Conservation (phyloP, 2,888 invertebrate species). For the Dryobotodes eremita region DNA sequence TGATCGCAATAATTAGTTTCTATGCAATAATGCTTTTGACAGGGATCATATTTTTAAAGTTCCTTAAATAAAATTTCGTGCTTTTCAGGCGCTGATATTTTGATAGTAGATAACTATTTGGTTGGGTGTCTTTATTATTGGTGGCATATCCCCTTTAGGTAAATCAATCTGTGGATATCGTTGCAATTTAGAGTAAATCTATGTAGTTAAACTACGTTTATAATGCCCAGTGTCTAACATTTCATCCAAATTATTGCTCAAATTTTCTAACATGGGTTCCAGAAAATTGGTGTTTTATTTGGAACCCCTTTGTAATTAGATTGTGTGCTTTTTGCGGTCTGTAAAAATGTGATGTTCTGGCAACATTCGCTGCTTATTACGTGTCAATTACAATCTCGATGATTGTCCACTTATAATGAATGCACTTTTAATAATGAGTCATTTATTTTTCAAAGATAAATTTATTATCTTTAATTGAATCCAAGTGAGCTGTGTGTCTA, state of each 20-base stretch:
- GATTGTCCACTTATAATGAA: slow-evolving; percentile 28
- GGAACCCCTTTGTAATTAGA: slow-evolving; percentile 60
- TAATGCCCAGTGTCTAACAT: slow-evolving; percentile 70
- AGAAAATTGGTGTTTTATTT: slow-evolving; percentile 37
- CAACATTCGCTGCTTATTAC: slow-evolving; percentile 47
- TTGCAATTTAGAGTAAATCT: slow-evolving; percentile 64
- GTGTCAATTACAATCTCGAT: slow-evolving; percentile 60
- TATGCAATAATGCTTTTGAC: slow-evolving; percentile 44
- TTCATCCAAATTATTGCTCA: slow-evolving; percentile 72
- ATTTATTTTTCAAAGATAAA: slow-evolving; percentile 38
- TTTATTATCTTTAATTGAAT: slow-evolving; percentile 25
- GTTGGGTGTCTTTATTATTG: slow-evolving; percentile 49
- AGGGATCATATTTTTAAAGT: slow-evolving; percentile 46
- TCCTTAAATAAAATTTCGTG: slow-evolving; percentile 28
- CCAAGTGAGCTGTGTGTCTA: slow-evolving; percentile 48
- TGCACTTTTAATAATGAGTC: slow-evolving; percentile 20
- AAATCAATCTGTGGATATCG: slow-evolving; percentile 44
- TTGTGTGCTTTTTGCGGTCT: slow-evolving; percentile 73
- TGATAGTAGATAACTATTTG: slow-evolving; percentile 37
- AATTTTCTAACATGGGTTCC: slow-evolving; percentile 56
- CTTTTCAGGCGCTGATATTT: slow-evolving; percentile 45
- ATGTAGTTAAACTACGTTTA: slow-evolving; percentile 72
- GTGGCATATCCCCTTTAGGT: slow-evolving; percentile 37
- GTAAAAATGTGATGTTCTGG: slow-evolving; percentile 41
- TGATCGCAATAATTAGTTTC: slow-evolving; percentile 57